Base-by-base conservation (phyloP, 1,140 invertebrate genomes). In the Anagrus nilaparvatae region DNA sequence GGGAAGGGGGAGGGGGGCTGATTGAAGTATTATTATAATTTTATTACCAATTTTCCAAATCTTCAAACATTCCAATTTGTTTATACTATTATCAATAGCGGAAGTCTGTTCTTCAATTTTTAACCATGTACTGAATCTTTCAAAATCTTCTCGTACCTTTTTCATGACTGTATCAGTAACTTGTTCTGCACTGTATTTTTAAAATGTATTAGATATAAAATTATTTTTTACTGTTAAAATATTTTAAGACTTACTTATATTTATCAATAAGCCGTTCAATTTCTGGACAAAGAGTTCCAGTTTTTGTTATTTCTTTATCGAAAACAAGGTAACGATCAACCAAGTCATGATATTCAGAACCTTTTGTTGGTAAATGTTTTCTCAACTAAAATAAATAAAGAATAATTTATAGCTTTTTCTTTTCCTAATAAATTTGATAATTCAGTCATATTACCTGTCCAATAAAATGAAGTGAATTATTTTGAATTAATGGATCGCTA, bases 271-370 rank as follows among this genome's bases (percentile, higher is more conserved):
- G 59, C n/a, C 71, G 62, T 43, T 75, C 74, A 31, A 72, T 70
- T 43, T 77, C 75, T 17, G 68, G 62, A 71, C 77, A 79, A 14
- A 75, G 56, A 23, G 70, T 67, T 34, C 67, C 67, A 14, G 79
- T 71, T 40, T 68, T 64, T 30, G 69, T 74, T 72, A 81, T 78
- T 53, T 79, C 76, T 51, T 78, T 71, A 37, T 78, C 74, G 58
- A 80, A 79, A 36, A 67, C 68, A 36, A 77, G 57, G 58, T 76
- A 77, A 24, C 69, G 64, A 40, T 72, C 63, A 31, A 76, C 63
- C 19, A 78, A 54, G 24, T 63, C 63, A 43, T 72, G 66, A 46
- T 73, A 76, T 30, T 68, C 62, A 25, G 71, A 61, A 39, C 69
- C 68, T 46, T 67, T 67, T n/a, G 61, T 51, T 31, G 63, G 59